phyloP scores from a whole-genome alignment of 2,888 invertebrate species.

The Lithodes maja region DNA sequence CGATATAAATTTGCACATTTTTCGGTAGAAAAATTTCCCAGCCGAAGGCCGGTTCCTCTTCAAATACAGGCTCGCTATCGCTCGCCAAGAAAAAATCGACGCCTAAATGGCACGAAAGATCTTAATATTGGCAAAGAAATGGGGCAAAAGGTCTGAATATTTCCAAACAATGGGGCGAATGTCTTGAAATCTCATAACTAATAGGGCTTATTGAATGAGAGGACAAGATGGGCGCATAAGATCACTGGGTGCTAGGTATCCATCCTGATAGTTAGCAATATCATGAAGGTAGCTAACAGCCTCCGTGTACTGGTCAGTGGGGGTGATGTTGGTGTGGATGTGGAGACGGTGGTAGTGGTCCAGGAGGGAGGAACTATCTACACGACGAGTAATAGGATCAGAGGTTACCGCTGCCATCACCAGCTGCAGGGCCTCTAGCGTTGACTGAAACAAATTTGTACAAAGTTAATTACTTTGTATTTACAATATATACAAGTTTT shows the following conservation, averaged over 20 bases:
- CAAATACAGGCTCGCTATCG: too few relatives aligned
- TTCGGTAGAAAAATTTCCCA: too few relatives aligned
- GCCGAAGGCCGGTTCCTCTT: too few relatives aligned
- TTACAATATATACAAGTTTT: too few relatives aligned
- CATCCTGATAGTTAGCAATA: constrained; percentile 64
- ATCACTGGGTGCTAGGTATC: constrained; percentile 57
- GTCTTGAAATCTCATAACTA: too few relatives aligned
- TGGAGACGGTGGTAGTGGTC: constrained; percentile 61
- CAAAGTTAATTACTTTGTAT: too few relatives aligned
- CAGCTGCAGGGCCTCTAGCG: constrained; percentile 56
- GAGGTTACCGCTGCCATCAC: constrained; percentile 63
- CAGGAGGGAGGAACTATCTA: constrained; percentile 35
- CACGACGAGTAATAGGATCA: constrained; percentile 54
- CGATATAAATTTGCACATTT: too few relatives aligned
- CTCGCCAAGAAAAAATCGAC: too few relatives aligned
- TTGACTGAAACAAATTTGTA: constrained; percentile 26
- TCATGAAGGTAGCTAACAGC: constrained; percentile 61
- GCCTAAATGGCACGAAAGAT: too few relatives aligned
- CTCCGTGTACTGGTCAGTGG: constrained; percentile 44
- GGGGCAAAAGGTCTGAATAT: too few relatives aligned
- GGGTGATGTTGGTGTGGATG: constrained; percentile 43
- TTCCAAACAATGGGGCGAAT: too few relatives aligned
- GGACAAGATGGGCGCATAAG: constrained; percentile 67
- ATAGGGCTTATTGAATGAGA: neutral
- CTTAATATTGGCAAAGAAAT: too few relatives aligned